Base-by-base conservation (phyloP, 2,113 vertebrate genomes). In the Pelecanoides urinatrix region DNA sequence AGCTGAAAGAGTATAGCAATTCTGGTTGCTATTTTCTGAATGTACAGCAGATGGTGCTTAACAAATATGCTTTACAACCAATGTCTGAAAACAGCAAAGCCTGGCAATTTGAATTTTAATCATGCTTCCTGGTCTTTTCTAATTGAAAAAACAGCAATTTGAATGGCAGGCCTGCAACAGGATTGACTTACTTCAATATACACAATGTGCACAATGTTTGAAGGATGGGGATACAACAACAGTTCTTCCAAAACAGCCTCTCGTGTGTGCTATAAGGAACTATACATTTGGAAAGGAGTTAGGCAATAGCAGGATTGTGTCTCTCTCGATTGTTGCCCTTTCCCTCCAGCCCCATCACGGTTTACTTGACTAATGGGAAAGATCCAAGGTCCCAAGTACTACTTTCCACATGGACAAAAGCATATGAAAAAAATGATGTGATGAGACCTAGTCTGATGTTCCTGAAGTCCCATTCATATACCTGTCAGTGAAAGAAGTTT, bases 11-110 rank as follows among this genome's bases (percentile, higher is more conserved):
- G 50, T 82, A 25, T 4, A 89, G 21, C 44, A 61, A 8, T 87
- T 91, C 72, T 68, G 34, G 36, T 88, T 96, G 96, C 93, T 91
- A 16, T 97, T 93, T 96, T 92, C 94, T 82, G 77, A 76, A 85
- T 25, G 74, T 70, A 94, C 96, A 96, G 96, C 93, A 96, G 96
- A 90, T 95, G 96, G 96, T 92, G 96, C 96, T 91, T 96, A 82
- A 90, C 77, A 93, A 94, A 97, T 94, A 72, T 3, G 4, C 78
- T 93, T 96, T 88, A 75, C 10, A 72, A 52, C 7, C 30, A 22
- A 53, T 19, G 22, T 49, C 85, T 90, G 62, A 56, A 91, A 94
- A 61, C 44, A 88, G 59, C 17, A 10, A 80, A 91, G 44, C 63
- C 62, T 91, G 45, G 40, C 27, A 93, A 62, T 70, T 40, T 91